phyloP scores from a whole-genome alignment of 1,140 invertebrate species.

The Aphelenchoides besseyi region DNA sequence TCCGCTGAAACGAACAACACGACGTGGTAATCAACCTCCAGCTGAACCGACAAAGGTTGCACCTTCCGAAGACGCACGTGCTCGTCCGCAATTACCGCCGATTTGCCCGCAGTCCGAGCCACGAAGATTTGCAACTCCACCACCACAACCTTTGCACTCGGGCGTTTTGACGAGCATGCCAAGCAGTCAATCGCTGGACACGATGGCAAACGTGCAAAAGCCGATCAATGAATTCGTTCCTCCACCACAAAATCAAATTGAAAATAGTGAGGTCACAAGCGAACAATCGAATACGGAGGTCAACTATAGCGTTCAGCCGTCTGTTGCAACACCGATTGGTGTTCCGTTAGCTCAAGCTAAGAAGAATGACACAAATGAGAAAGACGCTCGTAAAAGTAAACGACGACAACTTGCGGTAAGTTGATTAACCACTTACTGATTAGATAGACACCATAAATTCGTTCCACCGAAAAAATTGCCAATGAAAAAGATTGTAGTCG shows the following conservation, averaged over 20 bases:
- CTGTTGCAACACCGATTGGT: not conserved
- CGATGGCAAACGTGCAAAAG: not conserved
- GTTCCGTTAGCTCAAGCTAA: not conserved
- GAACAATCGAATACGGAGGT: not conserved
- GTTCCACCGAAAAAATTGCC: not conserved
- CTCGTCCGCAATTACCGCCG: not conserved
- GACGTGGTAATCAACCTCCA: not conserved
- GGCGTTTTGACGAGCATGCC: conserved; percentile 3
- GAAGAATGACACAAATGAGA: not conserved
- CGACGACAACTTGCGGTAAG: not conserved
- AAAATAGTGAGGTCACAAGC: not conserved
- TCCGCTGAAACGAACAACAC: conserved; percentile 3
- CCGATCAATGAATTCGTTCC: not conserved
- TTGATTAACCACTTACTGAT: not conserved
- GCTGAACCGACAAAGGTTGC: not conserved
- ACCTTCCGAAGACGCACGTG: too few relatives aligned
- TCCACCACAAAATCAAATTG: not conserved
- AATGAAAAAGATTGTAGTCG: not conserved
- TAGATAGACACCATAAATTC: not conserved
- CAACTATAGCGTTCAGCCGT: not conserved
- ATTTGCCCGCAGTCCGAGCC: not conserved
- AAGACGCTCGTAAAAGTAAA: not conserved
- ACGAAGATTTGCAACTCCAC: not conserved
- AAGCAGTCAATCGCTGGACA: conserved; percentile 10
- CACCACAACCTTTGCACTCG: not conserved